Evolutionary conservation across 2,888 invertebrate genomes (phyloP), one percentile per base, ranked within the genome.

Genomic region (Scaptomyza caliginosa): DNA sequence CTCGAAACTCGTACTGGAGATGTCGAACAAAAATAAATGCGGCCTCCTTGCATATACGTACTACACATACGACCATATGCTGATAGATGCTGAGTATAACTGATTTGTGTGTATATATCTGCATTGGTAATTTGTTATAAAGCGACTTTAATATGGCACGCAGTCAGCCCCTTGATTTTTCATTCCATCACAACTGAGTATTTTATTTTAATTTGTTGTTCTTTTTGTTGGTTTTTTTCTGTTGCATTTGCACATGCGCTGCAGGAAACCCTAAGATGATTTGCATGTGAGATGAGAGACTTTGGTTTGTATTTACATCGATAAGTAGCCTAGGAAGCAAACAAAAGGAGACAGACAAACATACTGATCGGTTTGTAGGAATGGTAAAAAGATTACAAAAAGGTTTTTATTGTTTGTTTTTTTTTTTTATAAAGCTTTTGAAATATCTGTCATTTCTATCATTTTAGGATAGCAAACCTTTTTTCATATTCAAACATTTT

Each of bases 71-170:
- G 42, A n/a, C n/a, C 39, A 50, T 71, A 78, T 74, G 82, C 69
- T 79, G 81, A 84, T 75, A 56, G 80, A 77, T 77, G 67, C 68
- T 52, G 68, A 58, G 67, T 75, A 77, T 81, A 84, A 81, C 84
- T 78, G 81, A 81, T 81, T 84, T 81, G 81, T 84, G 76, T 78
- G 74, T 64, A 59, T 69, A 64, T 71, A 86, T 85, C 85, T 85
- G 84, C 80, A 85, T 84, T 85, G 86, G 82, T 84, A 85, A 85
- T 85, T 80, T 82, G 67, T 66, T 82, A 70, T 69, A 67, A 66
- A 67, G 63, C 68, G 66, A 74, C 71, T 72, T 79, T 85, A 82
- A 79, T 79, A 82, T 77, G 68, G 80, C 75, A 75, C 77, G 67
- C 83, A 79, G 67, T 28, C 16, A 46, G 40, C 26, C 50, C 39